A percentile compares a stretch with the other conserved stretches of the same genome.
Evolutionary conservation across 2,113 vertebrate species (phyloP).

Genomic region (Caranx ignobilis): DNA sequence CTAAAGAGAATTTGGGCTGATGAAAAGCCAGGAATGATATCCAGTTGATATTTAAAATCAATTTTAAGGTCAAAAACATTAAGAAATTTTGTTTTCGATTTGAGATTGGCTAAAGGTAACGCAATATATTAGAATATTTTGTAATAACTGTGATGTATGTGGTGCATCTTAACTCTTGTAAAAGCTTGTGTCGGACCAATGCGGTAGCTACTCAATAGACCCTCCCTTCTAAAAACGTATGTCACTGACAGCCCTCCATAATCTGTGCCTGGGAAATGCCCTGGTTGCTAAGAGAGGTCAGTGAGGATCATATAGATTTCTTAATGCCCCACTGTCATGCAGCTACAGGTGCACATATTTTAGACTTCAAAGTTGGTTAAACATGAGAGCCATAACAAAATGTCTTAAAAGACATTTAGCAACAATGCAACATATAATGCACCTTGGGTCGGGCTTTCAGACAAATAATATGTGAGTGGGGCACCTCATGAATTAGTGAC

Average conservation of each 20-base stretch:
- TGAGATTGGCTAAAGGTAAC: background rate
- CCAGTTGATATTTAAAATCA: background rate
- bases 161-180: background rate
- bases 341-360: conserved; percentile 51
- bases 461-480: conserved; percentile 51
- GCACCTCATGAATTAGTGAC: conserved; percentile 66
- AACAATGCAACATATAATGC: conserved; percentile 35
- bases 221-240: conserved; percentile 7
- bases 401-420: conserved; percentile 29
- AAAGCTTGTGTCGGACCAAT: conserved; percentile 2
- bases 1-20: background rate
- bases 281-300: conserved; percentile 25
- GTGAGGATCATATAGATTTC: conserved; percentile 13
- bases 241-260: conserved; percentile 16
- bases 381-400: conserved; percentile 6
- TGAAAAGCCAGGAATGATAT: background rate
- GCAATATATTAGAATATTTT: background rate
- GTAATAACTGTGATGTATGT: background rate
- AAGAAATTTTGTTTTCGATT: background rate
- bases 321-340: conserved; percentile 10
- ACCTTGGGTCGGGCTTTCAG: conserved; percentile 50
- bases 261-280: conserved; percentile 34
- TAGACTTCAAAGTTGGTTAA: conserved; percentile 20
- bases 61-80: background rate
- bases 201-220: background rate